Conservation (phyloP, 1,140 invertebrate species). For the Brachionus angularis region DNA sequence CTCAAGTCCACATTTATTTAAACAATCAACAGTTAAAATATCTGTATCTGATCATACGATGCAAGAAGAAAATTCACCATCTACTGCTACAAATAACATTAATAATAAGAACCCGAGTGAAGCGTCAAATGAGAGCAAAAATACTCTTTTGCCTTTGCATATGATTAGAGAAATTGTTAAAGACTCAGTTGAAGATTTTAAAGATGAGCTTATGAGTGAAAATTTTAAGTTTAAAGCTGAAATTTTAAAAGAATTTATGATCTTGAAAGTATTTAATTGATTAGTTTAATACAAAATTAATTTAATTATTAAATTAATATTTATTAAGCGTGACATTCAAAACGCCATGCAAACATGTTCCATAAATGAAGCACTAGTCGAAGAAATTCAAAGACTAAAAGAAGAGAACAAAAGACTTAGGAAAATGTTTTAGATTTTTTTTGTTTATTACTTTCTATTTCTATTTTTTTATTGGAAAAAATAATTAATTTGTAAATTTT, state of each 20-base stretch:
- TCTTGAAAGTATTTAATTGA: neutral
- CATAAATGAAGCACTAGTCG: slow-evolving; percentile 29
- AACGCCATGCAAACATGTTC: no score
- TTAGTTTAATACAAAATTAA: neutral
- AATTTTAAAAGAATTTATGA: slow-evolving; percentile 26
- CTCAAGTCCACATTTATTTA: no score
- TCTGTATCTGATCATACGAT: neutral
- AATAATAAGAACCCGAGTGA: neutral
- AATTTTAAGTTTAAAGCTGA: slow-evolving; percentile 43
- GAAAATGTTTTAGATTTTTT: slow-evolving; percentile 13
- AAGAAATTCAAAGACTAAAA: slow-evolving; percentile 17
- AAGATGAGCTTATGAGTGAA: slow-evolving; percentile 38
- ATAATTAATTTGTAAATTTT: no score
- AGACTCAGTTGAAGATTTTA: slow-evolving; percentile 12
- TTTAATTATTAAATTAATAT: neutral
- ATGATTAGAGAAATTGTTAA: slow-evolving; percentile 34
- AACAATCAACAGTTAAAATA: slow-evolving; percentile 26
- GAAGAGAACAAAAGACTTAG: slow-evolving; percentile 40
- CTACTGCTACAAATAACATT: neutral
- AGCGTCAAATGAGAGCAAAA: neutral
- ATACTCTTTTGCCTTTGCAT: slow-evolving; percentile 3
- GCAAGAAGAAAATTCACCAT: slow-evolving; percentile 8
- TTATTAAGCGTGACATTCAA: slow-evolving; percentile 5
- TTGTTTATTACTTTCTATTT: no score
- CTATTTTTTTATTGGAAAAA: no score